Evolutionary conservation across 2,888 invertebrate genomes (phyloP).

Genomic region (Dendrolimus houi): DNA sequence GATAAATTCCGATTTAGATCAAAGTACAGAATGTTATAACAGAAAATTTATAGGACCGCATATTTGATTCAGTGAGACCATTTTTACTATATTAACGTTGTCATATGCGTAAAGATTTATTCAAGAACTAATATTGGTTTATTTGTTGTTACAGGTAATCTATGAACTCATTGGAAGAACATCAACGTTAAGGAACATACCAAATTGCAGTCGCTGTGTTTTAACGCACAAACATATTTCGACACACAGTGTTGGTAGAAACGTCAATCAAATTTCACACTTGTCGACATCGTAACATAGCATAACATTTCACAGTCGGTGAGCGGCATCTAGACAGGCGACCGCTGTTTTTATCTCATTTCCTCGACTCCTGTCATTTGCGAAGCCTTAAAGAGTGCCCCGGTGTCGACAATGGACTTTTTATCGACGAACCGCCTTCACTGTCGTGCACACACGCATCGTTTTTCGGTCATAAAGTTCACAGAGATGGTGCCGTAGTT

Average conservation of each 20-base stretch:
- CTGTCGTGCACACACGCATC: slow-evolving; percentile 49
- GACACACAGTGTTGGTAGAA: slow-evolving; percentile 23
- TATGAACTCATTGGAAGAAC: no score
- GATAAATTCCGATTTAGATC: slow-evolving; percentile 33
- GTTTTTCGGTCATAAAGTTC: slow-evolving; percentile 55
- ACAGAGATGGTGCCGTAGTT: slow-evolving; percentile 24
- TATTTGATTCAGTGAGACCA: background rate
- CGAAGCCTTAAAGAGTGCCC: slow-evolving; percentile 44
- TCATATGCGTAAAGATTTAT: no score
- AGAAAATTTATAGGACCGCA: slow-evolving; percentile 16
- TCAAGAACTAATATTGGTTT: no score
- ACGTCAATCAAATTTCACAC: slow-evolving; percentile 53
- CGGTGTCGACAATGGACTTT: slow-evolving; percentile 61
- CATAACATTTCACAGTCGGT: slow-evolving; percentile 42
- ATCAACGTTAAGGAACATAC: no score
- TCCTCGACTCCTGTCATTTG: slow-evolving; percentile 54
- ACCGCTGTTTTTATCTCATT: slow-evolving; percentile 58
- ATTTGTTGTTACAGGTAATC: no score
- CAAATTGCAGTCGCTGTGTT: no score
- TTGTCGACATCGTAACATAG: slow-evolving; percentile 36
- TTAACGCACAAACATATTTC: background rate
- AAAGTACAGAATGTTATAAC: slow-evolving; percentile 19
- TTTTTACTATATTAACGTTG: no score
- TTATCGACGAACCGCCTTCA: slow-evolving; percentile 55
- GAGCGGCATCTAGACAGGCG: slow-evolving; percentile 31